Evolutionary conservation across 2,113 vertebrate species (phyloP).

Genomic region (Ictidomys tridecemlineatus): DNA sequence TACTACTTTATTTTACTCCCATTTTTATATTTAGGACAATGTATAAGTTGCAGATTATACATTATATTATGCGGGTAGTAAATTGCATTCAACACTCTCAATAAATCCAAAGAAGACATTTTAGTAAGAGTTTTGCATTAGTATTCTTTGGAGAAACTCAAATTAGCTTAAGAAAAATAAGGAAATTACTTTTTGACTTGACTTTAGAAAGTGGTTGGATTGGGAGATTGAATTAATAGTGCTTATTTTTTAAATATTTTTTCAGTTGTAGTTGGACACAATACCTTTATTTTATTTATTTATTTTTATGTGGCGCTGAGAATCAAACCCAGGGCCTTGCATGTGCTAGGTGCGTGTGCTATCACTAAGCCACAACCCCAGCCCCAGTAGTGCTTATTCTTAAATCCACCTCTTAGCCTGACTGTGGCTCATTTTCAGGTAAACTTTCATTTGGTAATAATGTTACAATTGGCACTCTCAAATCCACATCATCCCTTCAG

Average conservation of each 20-base stretch:
- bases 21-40: neutral
- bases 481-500: neutral
- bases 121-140: neutral
- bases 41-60: neutral
- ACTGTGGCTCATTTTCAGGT: conserved; percentile 7
- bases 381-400: neutral
- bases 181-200: neutral
- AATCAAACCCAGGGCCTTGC: too few relatives aligned
- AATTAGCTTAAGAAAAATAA: neutral
- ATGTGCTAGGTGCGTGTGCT: too few relatives aligned
- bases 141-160: neutral
- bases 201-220: neutral
- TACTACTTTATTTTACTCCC: neutral
- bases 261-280: too few relatives aligned
- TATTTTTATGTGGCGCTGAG: too few relatives aligned
- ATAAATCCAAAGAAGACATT: neutral
- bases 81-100: neutral
- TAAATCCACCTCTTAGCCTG: neutral
- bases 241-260: too few relatives aligned
- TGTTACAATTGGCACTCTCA: neutral
- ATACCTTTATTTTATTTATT: too few relatives aligned
- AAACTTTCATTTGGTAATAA: neutral
- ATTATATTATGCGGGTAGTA: neutral
- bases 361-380: too few relatives aligned
- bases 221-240: neutral